A percentile compares a stretch with the other conserved stretches of the same genome.
Conservation (phyloP, 1,140 invertebrate species). For the Pararge aegeria region DNA sequence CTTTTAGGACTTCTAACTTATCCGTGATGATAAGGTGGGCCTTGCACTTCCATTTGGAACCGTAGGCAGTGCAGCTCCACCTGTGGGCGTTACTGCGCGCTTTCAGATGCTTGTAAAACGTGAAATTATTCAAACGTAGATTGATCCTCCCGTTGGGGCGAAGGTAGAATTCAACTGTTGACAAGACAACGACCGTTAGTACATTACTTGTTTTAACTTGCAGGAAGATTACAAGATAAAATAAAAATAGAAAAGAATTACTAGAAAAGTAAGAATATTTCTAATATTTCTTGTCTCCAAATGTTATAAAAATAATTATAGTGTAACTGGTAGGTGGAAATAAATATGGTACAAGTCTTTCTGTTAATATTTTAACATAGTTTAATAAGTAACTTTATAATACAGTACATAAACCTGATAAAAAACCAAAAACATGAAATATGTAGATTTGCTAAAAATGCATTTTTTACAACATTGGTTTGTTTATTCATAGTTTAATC, state of each 20-base stretch:
- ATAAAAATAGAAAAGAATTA: constrained; percentile 2
- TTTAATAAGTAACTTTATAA: no score
- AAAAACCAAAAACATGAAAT: no score
- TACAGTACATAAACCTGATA: no score
- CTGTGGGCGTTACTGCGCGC: constrained; percentile 60
- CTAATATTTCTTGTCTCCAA: background rate
- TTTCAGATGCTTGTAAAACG: constrained; percentile 70
- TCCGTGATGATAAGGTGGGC: constrained; percentile 70
- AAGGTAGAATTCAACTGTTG: constrained; percentile 66
- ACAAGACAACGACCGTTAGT: constrained; percentile 33
- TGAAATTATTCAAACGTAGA: constrained; percentile 68
- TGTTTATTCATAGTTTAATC: no score
- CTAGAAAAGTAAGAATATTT: constrained; percentile 4
- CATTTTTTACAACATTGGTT: no score
- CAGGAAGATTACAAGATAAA: background rate
- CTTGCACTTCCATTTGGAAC: constrained; percentile 70
- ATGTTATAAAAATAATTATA: no score
- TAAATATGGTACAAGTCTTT: no score
- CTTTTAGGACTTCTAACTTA: constrained; percentile 66
- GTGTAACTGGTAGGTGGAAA: no score
- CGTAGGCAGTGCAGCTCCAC: constrained; percentile 73
- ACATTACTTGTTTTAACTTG: constrained; percentile 11
- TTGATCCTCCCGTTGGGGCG: constrained; percentile 66
- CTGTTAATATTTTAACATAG: no score
- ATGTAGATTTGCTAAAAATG: no score